Evolutionary conservation across 2,888 invertebrate species (phyloP).

Genomic region (Ennomos erosarius): DNA sequence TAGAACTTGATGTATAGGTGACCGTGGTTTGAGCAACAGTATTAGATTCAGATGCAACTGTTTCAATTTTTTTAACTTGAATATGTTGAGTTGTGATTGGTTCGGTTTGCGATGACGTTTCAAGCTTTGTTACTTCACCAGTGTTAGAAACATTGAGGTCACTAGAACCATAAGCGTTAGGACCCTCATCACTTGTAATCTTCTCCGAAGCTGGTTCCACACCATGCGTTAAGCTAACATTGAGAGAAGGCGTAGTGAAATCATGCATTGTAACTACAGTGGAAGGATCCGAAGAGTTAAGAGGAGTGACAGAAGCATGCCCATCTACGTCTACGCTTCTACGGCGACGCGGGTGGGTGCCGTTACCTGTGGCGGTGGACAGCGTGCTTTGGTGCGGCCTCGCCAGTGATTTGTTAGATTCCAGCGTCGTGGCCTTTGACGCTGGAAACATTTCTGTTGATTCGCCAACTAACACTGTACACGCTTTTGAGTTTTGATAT

Average conservation of each 20-base stretch:
- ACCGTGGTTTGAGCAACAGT: slow-evolving; percentile 18
- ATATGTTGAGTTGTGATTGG: slow-evolving; percentile 35
- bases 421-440: slow-evolving; percentile 89
- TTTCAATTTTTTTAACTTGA: slow-evolving; percentile 61
- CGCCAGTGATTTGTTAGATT: slow-evolving; percentile 89
- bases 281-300: slow-evolving; percentile 74
- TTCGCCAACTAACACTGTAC: slow-evolving; percentile 93
- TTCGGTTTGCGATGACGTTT: slow-evolving; percentile 34
- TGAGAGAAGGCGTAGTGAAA: slow-evolving; percentile 70
- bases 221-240: slow-evolving; percentile 81
- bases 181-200: slow-evolving; percentile 48
- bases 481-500: slow-evolving; percentile 92
- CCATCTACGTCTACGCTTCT: slow-evolving; percentile 88
- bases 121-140: slow-evolving; percentile 66
- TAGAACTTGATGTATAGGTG: slow-evolving; percentile 11
- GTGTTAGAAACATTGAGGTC: slow-evolving; percentile 59
- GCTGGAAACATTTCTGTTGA: slow-evolving; percentile 88
- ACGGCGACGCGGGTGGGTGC: slow-evolving; percentile 87
- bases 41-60: slow-evolving; percentile 24
- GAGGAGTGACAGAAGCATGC: slow-evolving; percentile 82
- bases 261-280: slow-evolving; percentile 81
- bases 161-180: slow-evolving; percentile 68
- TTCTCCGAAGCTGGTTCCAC: slow-evolving; percentile 56
- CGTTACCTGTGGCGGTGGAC: slow-evolving; percentile 83
- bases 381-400: slow-evolving; percentile 87